Evolutionary conservation across 2,888 invertebrate genomes (phyloP).

Genomic region (Macropis europaea): DNA sequence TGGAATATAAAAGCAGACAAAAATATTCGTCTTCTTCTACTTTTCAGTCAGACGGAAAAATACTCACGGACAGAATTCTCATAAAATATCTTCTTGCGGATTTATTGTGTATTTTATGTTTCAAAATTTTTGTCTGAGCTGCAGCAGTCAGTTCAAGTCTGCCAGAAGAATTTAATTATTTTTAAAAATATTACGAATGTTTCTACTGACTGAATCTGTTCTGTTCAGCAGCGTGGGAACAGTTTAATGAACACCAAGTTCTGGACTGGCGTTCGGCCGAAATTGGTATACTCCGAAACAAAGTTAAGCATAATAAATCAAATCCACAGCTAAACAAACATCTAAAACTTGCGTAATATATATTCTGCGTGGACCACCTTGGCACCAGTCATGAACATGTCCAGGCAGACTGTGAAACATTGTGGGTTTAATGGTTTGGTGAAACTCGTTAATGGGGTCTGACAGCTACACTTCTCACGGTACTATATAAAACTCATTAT

Average conservation of each 20-base stretch:
- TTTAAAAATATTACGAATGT: too few relatives aligned
- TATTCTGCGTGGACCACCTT: background rate
- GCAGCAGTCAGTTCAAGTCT: too few relatives aligned
- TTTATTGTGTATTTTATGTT: too few relatives aligned
- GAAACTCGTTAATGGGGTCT: background rate
- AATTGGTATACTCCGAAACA: background rate
- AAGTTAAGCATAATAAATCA: conserved; percentile 1
- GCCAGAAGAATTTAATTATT: background rate
- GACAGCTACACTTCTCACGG: background rate
- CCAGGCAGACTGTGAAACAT: background rate
- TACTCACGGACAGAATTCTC: too few relatives aligned
- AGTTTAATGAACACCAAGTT: too few relatives aligned
- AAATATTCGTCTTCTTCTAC: too few relatives aligned
- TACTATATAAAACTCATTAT: background rate
- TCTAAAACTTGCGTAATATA: background rate
- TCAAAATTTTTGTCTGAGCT: too few relatives aligned
- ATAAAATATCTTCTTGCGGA: too few relatives aligned
- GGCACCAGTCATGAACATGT: background rate
- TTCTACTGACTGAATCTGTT: too few relatives aligned
- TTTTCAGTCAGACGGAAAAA: too few relatives aligned
- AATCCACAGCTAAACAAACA: conserved; percentile 14
- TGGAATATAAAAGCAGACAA: too few relatives aligned
- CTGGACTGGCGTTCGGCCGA: background rate
- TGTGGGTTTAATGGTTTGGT: background rate
- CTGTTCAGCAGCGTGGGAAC: too few relatives aligned